Conservation (phyloP, 2,113 vertebrate genomes). For the Eulacestoma nigropectus region DNA sequence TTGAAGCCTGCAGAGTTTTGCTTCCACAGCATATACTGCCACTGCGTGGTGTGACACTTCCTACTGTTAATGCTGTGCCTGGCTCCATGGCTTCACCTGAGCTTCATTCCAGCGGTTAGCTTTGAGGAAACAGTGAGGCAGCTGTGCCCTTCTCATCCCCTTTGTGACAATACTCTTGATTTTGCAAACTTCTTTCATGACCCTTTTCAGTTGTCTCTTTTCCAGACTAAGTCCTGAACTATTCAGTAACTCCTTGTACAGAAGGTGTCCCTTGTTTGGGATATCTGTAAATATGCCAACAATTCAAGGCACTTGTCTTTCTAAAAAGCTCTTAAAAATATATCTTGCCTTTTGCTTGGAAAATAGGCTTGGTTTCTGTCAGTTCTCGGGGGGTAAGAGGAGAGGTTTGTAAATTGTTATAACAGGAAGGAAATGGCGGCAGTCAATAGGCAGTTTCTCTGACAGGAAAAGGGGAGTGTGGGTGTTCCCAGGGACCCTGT, state of each 20-base stretch:
- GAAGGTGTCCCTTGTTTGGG: background rate
- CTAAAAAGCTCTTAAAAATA: background rate
- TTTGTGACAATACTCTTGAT: background rate
- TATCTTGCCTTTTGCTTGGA: background rate
- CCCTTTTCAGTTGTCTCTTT: background rate
- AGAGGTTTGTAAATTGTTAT: background rate
- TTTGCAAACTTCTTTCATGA: background rate
- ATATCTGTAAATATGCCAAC: accelerated
- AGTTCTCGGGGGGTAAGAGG: background rate
- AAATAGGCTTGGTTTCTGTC: background rate
- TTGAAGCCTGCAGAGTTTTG: background rate
- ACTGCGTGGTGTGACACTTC: background rate
- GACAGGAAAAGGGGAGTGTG: background rate
- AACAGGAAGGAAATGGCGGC: background rate
- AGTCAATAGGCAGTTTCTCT: background rate
- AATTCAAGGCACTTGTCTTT: background rate
- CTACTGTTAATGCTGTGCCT: background rate
- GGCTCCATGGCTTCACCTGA: background rate
- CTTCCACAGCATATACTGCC: background rate
- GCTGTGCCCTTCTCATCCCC: background rate
- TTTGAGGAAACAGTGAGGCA: background rate
- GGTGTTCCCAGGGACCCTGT: background rate
- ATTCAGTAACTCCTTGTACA: background rate
- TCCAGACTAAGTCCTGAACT: background rate
- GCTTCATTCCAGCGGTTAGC: background rate